Conservation (phyloP, 1,140 invertebrate species). For the Bombus vancouverensis region DNA sequence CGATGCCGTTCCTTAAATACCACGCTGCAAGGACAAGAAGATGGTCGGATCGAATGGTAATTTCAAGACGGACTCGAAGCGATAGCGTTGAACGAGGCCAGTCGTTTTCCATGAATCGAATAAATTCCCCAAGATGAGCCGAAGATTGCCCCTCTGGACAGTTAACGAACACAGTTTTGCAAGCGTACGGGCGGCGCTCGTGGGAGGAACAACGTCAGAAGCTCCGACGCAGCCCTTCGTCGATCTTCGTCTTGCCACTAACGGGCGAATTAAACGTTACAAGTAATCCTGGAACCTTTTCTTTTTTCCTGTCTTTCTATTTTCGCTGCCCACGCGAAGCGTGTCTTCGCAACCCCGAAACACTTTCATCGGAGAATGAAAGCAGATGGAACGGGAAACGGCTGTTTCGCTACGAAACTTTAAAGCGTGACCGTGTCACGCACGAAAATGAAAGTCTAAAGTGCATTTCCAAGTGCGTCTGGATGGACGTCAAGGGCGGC, state of each 20-base stretch:
- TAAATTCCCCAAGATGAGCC: constrained; percentile 35
- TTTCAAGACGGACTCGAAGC: no score
- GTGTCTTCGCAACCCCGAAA: background rate
- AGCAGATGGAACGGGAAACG: no score
- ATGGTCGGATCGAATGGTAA: no score
- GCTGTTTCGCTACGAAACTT: background rate
- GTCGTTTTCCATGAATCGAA: constrained; percentile 2
- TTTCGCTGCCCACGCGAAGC: background rate
- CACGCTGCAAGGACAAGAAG: no score
- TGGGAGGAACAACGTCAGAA: constrained; percentile 26
- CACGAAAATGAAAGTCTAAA: background rate
- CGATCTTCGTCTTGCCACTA: background rate
- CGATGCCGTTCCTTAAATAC: no score
- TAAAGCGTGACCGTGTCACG: background rate
- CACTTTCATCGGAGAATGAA: background rate
- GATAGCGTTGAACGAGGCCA: no score
- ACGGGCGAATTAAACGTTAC: background rate
- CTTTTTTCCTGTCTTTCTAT: no score
- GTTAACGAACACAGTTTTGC: constrained; percentile 37
- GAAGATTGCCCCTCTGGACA: constrained; percentile 30
- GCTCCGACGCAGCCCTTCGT: background rate
- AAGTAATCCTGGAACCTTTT: background rate
- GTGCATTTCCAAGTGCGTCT: background rate
- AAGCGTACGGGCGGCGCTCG: background rate
- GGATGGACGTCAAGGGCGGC: background rate